These are phyloP conservation scores for Lordiphosa stackelbergi DNA, from an alignment of 1,140 invertebrate genomes.

Conservation along the genomic window DNA sequence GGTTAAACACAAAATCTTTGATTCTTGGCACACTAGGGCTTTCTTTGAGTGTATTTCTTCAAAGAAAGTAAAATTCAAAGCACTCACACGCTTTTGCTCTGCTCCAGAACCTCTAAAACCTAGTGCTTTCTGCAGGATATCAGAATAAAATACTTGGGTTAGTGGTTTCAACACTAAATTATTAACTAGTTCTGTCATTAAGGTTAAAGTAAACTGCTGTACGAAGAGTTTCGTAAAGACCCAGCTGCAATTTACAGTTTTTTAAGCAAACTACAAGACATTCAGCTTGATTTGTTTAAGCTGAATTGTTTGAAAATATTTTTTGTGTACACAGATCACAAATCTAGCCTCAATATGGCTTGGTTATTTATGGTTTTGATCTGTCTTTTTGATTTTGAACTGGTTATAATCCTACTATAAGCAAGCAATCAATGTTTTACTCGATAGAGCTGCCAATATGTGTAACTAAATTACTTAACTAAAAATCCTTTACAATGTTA, in stretches of 20 bases:
- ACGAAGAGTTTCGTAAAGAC: no score
- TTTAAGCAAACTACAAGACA: conserved; percentile 23
- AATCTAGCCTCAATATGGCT: background rate
- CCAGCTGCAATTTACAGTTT: background rate
- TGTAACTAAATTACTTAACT: background rate
- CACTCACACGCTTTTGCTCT: no score
- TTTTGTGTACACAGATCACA: conserved; percentile 4
- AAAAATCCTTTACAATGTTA: conserved; percentile 8
- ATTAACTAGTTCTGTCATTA: no score
- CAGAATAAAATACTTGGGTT: no score
- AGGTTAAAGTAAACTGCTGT: no score
- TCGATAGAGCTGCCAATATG: conserved; percentile 57
- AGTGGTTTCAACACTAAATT: no score
- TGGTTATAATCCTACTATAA: conserved; percentile 1
- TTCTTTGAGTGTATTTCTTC: no score
- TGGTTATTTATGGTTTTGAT: conserved; percentile 11
- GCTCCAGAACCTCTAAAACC: no score
- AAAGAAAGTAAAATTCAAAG: no score
- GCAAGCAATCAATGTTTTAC: conserved; percentile 25
- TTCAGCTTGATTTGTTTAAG: conserved; percentile 46
- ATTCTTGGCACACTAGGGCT: no score
- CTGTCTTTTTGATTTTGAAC: conserved; percentile 1
- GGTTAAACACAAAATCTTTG: no score
- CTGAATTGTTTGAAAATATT: conserved; percentile 38
- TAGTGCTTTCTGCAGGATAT: no score